Percentiles rank a stretch among this genome's conserved stretches.
Conservation (phyloP, 2,797 vertebrate species). For the Karalla daura region DNA sequence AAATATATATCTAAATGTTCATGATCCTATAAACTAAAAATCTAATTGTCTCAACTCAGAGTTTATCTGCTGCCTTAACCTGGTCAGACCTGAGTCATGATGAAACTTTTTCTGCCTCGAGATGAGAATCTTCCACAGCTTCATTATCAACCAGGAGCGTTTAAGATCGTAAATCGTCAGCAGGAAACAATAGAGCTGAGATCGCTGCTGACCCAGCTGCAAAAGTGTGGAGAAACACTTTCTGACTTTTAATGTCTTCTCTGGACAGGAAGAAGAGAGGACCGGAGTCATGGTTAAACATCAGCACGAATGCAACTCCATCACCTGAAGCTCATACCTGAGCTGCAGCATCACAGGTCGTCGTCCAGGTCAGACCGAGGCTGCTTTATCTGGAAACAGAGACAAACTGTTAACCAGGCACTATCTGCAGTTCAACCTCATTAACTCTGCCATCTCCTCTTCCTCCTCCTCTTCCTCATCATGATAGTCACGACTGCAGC, state of each 20-base stretch:
- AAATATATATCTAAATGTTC: no score
- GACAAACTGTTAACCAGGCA: background rate
- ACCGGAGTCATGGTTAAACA: no score
- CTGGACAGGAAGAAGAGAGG: background rate
- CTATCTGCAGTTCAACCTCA: background rate
- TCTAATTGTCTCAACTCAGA: no score
- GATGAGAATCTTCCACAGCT: no score
- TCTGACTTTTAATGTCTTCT: background rate
- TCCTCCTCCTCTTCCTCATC: background rate
- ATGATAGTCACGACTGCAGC: background rate
- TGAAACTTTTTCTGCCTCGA: no score
- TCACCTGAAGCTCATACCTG: slow-evolving; percentile 19
- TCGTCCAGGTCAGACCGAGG: slow-evolving; percentile 56
- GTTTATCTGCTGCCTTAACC: no score
- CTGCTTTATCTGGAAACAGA: slow-evolving; percentile 60
- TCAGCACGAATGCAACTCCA: background rate
- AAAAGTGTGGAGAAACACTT: no score
- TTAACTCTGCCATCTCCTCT: background rate
- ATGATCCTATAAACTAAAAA: no score
- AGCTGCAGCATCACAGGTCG: slow-evolving; percentile 52
- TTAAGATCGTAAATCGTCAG: no score
- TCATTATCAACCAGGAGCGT: no score
- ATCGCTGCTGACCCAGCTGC: no score
- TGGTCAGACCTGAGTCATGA: no score
- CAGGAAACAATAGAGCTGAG: background rate